Evolutionary conservation across 2,888 invertebrate species (phyloP).

Genomic region (Epicampocera succincta): DNA sequence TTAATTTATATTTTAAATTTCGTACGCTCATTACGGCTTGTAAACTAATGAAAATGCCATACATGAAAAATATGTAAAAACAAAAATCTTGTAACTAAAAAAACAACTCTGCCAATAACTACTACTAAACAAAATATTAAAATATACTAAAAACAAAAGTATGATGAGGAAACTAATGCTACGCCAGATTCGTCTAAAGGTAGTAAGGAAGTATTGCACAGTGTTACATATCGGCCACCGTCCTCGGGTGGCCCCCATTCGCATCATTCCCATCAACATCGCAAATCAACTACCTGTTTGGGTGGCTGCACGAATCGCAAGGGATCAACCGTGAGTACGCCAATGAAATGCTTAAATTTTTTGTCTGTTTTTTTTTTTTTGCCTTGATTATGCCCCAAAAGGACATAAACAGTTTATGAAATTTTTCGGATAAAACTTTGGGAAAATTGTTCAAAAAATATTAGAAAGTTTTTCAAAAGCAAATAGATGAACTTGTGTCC

Average conservation of each 20-base stretch:
- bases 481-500: no score
- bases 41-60: slow-evolving; percentile 37
- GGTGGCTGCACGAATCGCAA: slow-evolving; percentile 88
- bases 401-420: no score
- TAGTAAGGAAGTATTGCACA: slow-evolving; percentile 82
- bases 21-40: slow-evolving; percentile 45
- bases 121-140: slow-evolving; percentile 42
- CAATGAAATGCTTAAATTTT: background rate
- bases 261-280: slow-evolving; percentile 75
- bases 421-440: no score
- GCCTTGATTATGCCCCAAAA: no score
- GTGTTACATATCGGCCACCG: slow-evolving; percentile 86
- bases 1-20: slow-evolving; percentile 32
- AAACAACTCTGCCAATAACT: slow-evolving; percentile 48
- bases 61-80: slow-evolving; percentile 13
- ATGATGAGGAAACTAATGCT: slow-evolving; percentile 82
- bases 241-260: slow-evolving; percentile 73
- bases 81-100: slow-evolving; percentile 35
- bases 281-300: slow-evolving; percentile 86
- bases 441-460: no score
- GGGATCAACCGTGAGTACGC: slow-evolving; percentile 89
- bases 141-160: slow-evolving; percentile 73
- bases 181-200: slow-evolving; percentile 83
- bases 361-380: no score
- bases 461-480: no score